Evolutionary conservation across 2,797 vertebrate genomes (phyloP), one percentile per base, ranked within the genome.

Genomic region (Ara ararauna): DNA sequence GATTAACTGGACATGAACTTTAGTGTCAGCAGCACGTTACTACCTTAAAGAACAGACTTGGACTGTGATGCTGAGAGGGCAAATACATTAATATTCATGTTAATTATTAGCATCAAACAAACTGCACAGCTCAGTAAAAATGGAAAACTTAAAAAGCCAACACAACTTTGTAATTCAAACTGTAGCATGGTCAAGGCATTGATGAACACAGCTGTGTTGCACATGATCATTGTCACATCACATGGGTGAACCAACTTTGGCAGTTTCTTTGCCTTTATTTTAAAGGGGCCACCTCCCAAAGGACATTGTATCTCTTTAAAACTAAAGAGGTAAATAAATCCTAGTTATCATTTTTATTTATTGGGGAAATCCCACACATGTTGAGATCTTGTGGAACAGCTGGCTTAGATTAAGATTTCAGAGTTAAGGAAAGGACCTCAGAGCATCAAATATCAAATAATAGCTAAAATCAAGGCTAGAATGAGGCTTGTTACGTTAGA

Each of bases 381-480:
- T 82, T 45, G 67, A 82, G 72, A 95, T 95, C 71, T 20, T 93
- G 77, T 61, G 60, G 87, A 90, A 80, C 64, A 97, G 85, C 85
- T 96, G 93, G 64, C 56, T 96, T 88, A 85, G 82, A 72, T 93
- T 87, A 89, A 90, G 89, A 20, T 45, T 91, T 96, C 36, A 16
- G 79, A 62, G 6, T 91, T 92, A 66, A 67, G 77, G 88, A 72
- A 94, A 93, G 76, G 88, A 67, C 85, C 87, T 75, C 27, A 74
- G 50, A 58, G 18, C 34, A 85, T 38, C 27, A 85, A 61, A 53
- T 93, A 85, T 80, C 74, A 94, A 72, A 80, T 92, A 83, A 91
- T 92, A 89, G 27, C 72, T 88, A 64, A 77, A 93, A 91, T 94
- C 65, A 44, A 87, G 60, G 70, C 91, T 51, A 90, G 48, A 61